Base-by-base conservation (phyloP, 2,888 invertebrate species). In the Deilephila elpenor region DNA sequence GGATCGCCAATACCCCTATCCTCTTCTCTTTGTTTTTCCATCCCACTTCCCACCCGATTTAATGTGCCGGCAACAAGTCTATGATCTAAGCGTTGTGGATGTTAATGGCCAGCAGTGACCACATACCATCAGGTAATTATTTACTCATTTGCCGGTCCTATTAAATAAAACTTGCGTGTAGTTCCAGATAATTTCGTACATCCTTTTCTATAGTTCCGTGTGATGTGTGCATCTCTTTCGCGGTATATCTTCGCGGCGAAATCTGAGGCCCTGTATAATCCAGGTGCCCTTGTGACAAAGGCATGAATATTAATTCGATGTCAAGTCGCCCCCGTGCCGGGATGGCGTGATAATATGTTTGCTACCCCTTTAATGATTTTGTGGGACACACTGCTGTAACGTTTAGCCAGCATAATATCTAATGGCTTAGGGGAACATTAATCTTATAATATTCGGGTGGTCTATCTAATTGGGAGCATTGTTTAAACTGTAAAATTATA, bases 291-390 rank as follows among this genome's bases (percentile, higher is more conserved):
- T 67, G 44, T 67, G 25, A 67, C 67, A 51, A 62, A 29, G 64
- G 44, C 60, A 74, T 74, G 70, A 74, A 74, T 73, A 74, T 74
- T 71, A 72, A 73, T 74, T 59, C 60, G 71, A 20, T 73, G 61
- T 70, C 61, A 70, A 71, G 59, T 64, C 72, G 70, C 74, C 71
- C 74, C 62, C 72, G 67, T 71, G 32, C 59, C 51, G 32, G 44
- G 72, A 74, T 74, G 64, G 72, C 72, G 70, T 73, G 72, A 72
- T 72, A 74, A 71, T 74, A 74, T 73, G 74, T 59, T 59, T 59
- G 72, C 62, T 25, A 51, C 70, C 56, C 59, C 59, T 67, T 60
- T 71, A n/a, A 62, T 53, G 61, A 59, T 71, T 71, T 71, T 19
- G 6, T 32, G 51, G 19, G 56, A 59, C 44, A 74, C 67, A 71